phyloP scores from a whole-genome alignment of 2,888 invertebrate species.

The Dryocosmus kuriphilus region DNA sequence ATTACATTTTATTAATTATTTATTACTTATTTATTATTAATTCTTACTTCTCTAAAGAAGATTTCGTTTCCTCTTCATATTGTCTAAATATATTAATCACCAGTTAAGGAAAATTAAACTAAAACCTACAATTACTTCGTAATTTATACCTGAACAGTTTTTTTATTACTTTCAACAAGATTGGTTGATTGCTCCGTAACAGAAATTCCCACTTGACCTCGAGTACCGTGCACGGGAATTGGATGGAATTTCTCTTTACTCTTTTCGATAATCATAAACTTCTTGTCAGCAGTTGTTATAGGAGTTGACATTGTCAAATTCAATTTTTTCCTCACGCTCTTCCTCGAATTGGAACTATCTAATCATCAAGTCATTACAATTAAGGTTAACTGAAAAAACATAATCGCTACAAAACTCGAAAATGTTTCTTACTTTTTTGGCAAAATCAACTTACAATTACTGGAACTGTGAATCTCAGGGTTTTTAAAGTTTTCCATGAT shows the following conservation, averaged over 20 bases:
- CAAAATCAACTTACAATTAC: conserved; percentile 14
- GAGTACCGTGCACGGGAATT: conserved; percentile 56
- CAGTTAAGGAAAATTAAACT: background rate
- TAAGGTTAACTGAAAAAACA: background rate
- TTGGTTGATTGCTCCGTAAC: conserved; percentile 40
- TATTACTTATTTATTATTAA: no score
- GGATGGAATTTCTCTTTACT: conserved; percentile 44
- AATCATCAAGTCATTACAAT: conserved; percentile 36
- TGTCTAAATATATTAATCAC: background rate
- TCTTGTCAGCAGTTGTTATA: conserved; percentile 56
- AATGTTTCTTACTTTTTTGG: no score
- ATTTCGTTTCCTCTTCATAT: background rate
- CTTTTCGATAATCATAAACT: conserved; percentile 51
- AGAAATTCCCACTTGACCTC: conserved; percentile 56
- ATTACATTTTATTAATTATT: background rate
- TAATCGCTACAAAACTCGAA: background rate
- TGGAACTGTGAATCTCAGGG: background rate
- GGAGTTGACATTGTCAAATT: conserved; percentile 56
- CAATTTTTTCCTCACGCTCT: conserved; percentile 41
- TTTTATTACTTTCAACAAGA: background rate
- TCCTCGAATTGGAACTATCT: conserved; percentile 42
- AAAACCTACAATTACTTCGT: background rate
- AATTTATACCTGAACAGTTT: background rate
- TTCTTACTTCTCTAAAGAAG: background rate
- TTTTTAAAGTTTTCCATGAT: background rate